These are phyloP conservation scores for Eulemur albifrons DNA, from an alignment of 2,797 vertebrate genomes.

Conservation along the genomic window DNA sequence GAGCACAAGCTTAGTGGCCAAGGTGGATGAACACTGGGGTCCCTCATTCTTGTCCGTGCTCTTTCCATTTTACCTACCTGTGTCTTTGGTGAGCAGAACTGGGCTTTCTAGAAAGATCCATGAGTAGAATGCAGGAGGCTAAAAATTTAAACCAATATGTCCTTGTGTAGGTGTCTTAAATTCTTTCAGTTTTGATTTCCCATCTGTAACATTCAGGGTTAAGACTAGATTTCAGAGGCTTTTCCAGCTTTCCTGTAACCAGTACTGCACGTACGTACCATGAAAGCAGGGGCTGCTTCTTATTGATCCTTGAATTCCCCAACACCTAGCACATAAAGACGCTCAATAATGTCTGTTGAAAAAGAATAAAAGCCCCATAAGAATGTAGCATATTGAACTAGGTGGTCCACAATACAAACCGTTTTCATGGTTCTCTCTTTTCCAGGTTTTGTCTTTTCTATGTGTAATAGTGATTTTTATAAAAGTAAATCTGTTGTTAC, in stretches of 20 bases:
- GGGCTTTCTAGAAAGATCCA: neutral
- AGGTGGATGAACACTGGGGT: neutral
- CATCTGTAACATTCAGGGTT: neutral
- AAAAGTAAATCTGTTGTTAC: neutral
- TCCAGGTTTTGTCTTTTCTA: neutral
- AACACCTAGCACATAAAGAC: neutral
- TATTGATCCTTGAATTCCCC: neutral
- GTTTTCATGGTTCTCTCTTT: neutral
- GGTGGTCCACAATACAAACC: neutral
- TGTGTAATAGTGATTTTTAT: neutral
- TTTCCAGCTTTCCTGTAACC: neutral
- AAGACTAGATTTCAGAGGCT: neutral
- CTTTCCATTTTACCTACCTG: neutral
- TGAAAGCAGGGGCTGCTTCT: neutral
- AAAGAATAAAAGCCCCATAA: neutral
- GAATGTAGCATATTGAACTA: neutral
- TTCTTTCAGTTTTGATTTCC: neutral
- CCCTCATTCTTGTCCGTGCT: neutral
- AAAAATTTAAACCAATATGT: neutral
- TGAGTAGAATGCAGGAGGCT: neutral
- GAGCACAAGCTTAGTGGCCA: too few species aligned
- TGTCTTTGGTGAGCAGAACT: neutral
- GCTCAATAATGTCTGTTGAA: neutral
- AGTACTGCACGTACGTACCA: fast-evolving
- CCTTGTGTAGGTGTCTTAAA: neutral